phyloP scores from a whole-genome alignment of 53 echinoderm and acorn worm genomes.

The Apostichopus leukothele region DNA sequence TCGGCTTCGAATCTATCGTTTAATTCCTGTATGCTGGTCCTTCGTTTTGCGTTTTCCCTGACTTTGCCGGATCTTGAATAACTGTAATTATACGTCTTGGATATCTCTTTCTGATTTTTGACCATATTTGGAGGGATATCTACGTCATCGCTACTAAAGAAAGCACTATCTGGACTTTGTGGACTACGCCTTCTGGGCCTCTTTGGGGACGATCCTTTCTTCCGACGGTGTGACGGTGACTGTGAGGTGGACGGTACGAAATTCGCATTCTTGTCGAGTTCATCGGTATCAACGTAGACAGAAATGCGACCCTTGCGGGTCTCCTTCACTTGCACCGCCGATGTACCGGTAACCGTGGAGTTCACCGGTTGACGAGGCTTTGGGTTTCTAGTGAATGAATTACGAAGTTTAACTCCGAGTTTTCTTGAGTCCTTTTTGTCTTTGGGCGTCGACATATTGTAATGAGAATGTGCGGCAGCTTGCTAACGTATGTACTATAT shows the following conservation, averaged over 20 bases:
- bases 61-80: conserved; percentile 34
- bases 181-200: not conserved
- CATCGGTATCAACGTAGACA: conserved; percentile 2
- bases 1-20: conserved; percentile 6
- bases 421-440: not conserved
- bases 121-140: conserved; percentile 29
- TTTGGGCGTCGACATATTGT: conserved; percentile 10
- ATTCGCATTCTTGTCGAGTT: not conserved
- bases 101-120: conserved; percentile 12
- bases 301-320: conserved; percentile 45
- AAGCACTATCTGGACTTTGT: conserved; percentile 19
- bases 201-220: not conserved
- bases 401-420: not conserved
- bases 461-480: not conserved
- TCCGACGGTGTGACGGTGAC: not conserved
- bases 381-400: not conserved
- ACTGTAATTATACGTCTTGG: conserved; percentile 32
- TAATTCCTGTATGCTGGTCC: conserved; percentile 8
- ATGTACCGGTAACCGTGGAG: conserved; percentile 17
- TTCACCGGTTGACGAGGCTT: conserved; percentile 20
- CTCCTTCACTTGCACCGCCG: conserved; percentile 32
- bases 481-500: no score
- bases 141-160: conserved; percentile 12
- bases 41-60: conserved; percentile 11
- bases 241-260: not conserved